Conservation (phyloP, 2,888 invertebrate genomes). For the Drosophila sordidula region DNA sequence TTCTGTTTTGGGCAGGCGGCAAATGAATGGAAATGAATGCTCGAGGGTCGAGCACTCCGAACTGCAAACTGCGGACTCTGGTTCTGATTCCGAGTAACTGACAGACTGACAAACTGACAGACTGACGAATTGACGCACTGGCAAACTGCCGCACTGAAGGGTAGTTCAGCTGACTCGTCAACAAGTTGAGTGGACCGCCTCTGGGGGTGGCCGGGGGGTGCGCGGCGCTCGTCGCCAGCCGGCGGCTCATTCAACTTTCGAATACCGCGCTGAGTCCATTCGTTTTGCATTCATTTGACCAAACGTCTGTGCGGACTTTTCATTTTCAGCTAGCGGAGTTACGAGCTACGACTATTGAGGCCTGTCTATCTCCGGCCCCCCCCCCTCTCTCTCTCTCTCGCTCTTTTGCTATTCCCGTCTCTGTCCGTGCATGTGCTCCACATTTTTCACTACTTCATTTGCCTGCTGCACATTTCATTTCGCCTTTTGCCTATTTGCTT, state of each 20-base stretch:
- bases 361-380: constrained; percentile 17
- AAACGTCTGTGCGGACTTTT: constrained; percentile 55
- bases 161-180: constrained; percentile 61
- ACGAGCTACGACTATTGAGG: constrained; percentile 50
- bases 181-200: constrained; percentile 61
- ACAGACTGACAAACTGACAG: constrained; percentile 29
- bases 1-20: constrained; percentile 63
- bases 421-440: constrained; percentile 54
- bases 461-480: constrained; percentile 67
- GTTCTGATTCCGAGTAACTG: constrained; percentile 46
- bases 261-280: constrained; percentile 27
- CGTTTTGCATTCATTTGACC: constrained; percentile 53
- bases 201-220: not conserved
- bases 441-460: constrained; percentile 69
- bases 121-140: constrained; percentile 29
- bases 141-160: constrained; percentile 49
- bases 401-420: constrained; percentile 17
- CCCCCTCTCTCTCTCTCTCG: constrained; percentile 10
- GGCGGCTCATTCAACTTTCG: constrained; percentile 43
- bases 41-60: constrained; percentile 20
- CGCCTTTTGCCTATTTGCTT: constrained; percentile 65
- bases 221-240: constrained; percentile 4
- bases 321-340: constrained; percentile 45
- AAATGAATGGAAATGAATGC: constrained; percentile 51
- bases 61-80: constrained; percentile 9